A percentile compares a stretch with the other conserved stretches of the same genome.
Evolutionary conservation across 1,140 invertebrate genomes (phyloP).

Genomic region (Drosophila varians): DNA sequence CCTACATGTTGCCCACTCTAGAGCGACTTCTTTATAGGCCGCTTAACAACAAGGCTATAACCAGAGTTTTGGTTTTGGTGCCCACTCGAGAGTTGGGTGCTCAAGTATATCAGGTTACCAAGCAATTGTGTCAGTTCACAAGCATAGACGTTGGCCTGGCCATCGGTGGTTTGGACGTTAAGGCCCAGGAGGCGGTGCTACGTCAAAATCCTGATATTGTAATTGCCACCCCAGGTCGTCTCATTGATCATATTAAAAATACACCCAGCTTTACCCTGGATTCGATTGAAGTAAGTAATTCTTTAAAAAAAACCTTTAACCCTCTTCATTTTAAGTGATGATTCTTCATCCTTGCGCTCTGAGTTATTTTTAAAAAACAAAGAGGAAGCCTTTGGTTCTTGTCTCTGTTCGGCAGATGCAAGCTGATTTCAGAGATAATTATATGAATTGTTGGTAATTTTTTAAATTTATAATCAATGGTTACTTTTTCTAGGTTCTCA

Average conservation of each 20-base stretch:
- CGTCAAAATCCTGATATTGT: slow-evolving; percentile 97
- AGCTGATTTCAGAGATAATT: slow-evolving; percentile 38
- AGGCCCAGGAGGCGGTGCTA: slow-evolving; percentile 94
- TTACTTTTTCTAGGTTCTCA: slow-evolving; percentile 53
- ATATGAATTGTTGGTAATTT: background rate
- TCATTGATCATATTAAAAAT: slow-evolving; percentile 90
- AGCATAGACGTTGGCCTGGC: slow-evolving; percentile 92
- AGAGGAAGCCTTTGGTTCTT: slow-evolving; percentile 59
- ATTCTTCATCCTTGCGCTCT: slow-evolving; percentile 82
- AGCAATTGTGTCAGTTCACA: slow-evolving; percentile 95
- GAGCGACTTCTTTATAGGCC: slow-evolving; percentile 95
- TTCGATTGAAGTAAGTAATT: slow-evolving; percentile 91
- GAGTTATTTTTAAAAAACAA: slow-evolving; percentile 35
- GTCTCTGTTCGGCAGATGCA: slow-evolving; percentile 53
- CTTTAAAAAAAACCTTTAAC: too few species aligned
- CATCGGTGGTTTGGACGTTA: slow-evolving; percentile 97
- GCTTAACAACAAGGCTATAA: slow-evolving; percentile 86
- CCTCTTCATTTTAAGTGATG: too few species aligned
- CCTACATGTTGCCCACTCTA: slow-evolving; percentile 98
- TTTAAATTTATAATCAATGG: background rate
- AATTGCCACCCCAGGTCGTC: slow-evolving; percentile 98
- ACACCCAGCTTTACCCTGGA: slow-evolving; percentile 95
- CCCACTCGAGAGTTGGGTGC: slow-evolving; percentile 98
- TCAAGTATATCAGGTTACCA: slow-evolving; percentile 95
- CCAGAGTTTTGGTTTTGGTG: slow-evolving; percentile 95